Evolutionary conservation across 2,113 vertebrate genomes (phyloP), one percentile per base, ranked within the genome.

Genomic region (Neoarius graeffei): DNA sequence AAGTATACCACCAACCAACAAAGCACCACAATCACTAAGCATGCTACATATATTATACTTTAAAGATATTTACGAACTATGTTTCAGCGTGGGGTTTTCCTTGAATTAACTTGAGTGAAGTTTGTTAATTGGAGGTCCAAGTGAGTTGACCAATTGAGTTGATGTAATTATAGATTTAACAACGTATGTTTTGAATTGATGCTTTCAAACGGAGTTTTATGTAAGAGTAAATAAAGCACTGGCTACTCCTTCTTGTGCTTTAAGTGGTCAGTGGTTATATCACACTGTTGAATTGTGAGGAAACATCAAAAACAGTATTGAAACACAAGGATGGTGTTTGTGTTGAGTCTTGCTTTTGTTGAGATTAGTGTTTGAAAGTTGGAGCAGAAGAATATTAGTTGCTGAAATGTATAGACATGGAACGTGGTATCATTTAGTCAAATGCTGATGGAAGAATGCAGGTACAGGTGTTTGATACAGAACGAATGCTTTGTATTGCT

Each of bases 401-500:
- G 6, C 10, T 66, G 56, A 60, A n/a, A 50, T 54, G n/a, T 7
- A 57, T 30, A 52, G 15, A 57, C 20, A 42, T 19, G 20, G 30
- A n/a, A 83, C 48, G 14, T 50, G 57, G 56, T 30, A 0, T 83
- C 25, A 35, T 66, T 35, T 10, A 23, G 17, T 73, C 17, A 17
- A 57, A 54, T 42, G 20, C 30, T 73, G 52, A 35, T 76, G 25
- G 7, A 7, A 30, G 60, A 82, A 82, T 50, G 23, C 20, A 56
- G 57, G 17, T 27, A 69, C 35, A 57, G 56, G 30, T 79, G 66
- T 71, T 67, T n/a, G 25, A 74, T 67, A 57, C 6, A 52, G 30
- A 48, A 67, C 19, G 3, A 67, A 50, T 85, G 69, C 74, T 85
- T 87, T 42, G 62, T 50, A 52, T n/a, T 86, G 64, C 80, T 64